Evolutionary conservation across 2,888 invertebrate genomes (phyloP).

Genomic region (Byasa hedistus): DNA sequence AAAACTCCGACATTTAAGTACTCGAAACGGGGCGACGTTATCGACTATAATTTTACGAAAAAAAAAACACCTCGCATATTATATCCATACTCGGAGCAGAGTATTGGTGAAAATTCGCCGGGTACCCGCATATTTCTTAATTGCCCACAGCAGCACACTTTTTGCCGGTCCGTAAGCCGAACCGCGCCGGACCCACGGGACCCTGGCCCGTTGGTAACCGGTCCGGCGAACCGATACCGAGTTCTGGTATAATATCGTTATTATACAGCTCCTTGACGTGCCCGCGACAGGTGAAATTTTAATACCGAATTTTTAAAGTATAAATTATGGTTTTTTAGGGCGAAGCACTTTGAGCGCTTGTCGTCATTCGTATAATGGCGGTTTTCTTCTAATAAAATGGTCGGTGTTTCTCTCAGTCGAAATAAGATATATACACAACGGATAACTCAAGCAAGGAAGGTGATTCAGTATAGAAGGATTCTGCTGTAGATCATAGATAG

Average conservation of each 20-base stretch:
- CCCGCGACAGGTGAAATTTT: constrained; percentile 55
- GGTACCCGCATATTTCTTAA: constrained; percentile 25
- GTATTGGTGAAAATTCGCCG: constrained; percentile 24
- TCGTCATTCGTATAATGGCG: constrained; percentile 6
- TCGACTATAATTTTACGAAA: constrained; percentile 20
- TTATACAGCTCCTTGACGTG: constrained; percentile 40
- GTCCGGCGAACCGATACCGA: constrained; percentile 35
- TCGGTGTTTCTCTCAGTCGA: no score
- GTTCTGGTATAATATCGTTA: constrained; percentile 38
- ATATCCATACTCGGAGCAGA: constrained; percentile 24
- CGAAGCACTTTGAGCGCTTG: constrained; percentile 4
- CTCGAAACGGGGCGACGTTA: constrained; percentile 13
- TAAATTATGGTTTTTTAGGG: constrained; percentile 25
- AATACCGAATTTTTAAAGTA: constrained; percentile 39
- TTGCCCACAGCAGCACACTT: constrained; percentile 33
- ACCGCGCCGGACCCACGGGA: constrained; percentile 35
- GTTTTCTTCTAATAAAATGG: background rate
- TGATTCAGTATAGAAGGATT: no score
- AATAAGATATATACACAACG: no score
- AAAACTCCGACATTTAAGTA: constrained; percentile 18
- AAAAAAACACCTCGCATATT: constrained; percentile 24
- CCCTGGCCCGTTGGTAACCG: constrained; percentile 28
- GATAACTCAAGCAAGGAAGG: no score
- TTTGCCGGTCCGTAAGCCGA: constrained; percentile 45
- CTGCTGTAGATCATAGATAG: no score